Conservation (phyloP, 2,888 invertebrate species). For the Phlogophora meticulosa region DNA sequence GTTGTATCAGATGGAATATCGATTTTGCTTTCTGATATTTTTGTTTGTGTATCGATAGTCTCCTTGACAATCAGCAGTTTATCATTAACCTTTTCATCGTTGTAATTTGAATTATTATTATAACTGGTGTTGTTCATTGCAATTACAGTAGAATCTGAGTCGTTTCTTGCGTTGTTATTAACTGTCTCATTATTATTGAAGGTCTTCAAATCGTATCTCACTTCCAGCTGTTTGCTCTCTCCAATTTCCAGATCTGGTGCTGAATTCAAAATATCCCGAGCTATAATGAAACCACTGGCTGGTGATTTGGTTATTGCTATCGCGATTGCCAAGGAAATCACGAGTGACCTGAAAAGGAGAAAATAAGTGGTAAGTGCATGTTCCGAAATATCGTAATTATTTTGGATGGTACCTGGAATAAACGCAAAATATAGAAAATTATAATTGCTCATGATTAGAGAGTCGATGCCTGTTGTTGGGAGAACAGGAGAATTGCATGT, state of each 20-base stretch:
- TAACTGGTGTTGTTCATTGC: slow-evolving; percentile 31
- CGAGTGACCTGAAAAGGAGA: slow-evolving; percentile 81
- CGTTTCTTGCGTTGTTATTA: slow-evolving; percentile 10
- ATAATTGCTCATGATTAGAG: neutral
- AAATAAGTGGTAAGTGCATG: slow-evolving; percentile 26
- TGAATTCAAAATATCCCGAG: slow-evolving; percentile 50
- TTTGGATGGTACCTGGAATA: neutral
- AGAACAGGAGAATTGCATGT: neutral
- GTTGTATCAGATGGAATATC: slow-evolving; percentile 6
- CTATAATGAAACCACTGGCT: slow-evolving; percentile 75
- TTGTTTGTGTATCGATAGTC: slow-evolving; percentile 19
- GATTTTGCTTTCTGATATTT: slow-evolving; percentile 11
- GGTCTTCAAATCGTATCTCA: slow-evolving; percentile 67
- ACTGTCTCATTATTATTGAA: slow-evolving; percentile 58
- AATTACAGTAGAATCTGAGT: slow-evolving; percentile 40
- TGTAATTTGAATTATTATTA: slow-evolving; percentile 12
- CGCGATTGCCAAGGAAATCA: slow-evolving; percentile 76
- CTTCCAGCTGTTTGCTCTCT: slow-evolving; percentile 72
- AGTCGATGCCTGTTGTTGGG: neutral
- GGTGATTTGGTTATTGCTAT: slow-evolving; percentile 73
- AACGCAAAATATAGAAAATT: neutral
- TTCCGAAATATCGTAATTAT: neutral
- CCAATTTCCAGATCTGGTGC: slow-evolving; percentile 69
- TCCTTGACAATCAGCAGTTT: slow-evolving; percentile 20
- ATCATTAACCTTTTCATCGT: slow-evolving; percentile 14